Conservation (phyloP, 2,113 vertebrate genomes). For the Tetrao urogallus region DNA sequence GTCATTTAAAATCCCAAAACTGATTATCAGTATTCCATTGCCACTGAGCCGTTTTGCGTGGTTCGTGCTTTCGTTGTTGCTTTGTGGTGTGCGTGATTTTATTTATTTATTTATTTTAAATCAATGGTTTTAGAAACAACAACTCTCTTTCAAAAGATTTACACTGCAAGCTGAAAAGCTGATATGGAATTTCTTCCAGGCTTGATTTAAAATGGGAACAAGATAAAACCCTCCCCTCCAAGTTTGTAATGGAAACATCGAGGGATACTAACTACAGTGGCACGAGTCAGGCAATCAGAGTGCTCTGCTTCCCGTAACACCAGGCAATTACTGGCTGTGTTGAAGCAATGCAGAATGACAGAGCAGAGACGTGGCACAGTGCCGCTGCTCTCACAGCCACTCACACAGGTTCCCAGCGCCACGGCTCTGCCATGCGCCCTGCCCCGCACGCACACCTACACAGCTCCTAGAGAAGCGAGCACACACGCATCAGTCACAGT, state of each 20-base stretch:
- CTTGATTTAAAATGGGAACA: slow-evolving; percentile 18
- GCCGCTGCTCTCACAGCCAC: not conserved
- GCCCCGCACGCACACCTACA: rapidly evolving
- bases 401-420: not conserved
- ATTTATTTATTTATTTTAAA: not conserved
- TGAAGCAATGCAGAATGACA: slow-evolving; percentile 25
- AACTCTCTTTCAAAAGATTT: not conserved
- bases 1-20: not conserved
- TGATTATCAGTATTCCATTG: not conserved
- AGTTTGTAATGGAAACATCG: slow-evolving; percentile 59
- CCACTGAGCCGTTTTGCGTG: not conserved
- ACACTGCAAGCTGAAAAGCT: not conserved
- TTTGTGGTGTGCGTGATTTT: not conserved
- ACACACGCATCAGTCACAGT: not conserved
- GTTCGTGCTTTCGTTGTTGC: not conserved
- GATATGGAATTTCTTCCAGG: slow-evolving; percentile 45
- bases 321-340: slow-evolving; percentile 49
- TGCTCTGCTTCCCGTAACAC: not conserved
- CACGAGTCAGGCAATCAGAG: not conserved
- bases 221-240: slow-evolving; percentile 42
- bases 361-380: not conserved
- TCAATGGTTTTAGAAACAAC: not conserved
- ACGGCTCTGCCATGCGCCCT: rapidly evolving
- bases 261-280: slow-evolving; percentile 34
- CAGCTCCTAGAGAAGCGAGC: not conserved